These are phyloP conservation scores for Dioctria rufipes DNA, from an alignment of 2,888 invertebrate species.

Conservation along the genomic window DNA sequence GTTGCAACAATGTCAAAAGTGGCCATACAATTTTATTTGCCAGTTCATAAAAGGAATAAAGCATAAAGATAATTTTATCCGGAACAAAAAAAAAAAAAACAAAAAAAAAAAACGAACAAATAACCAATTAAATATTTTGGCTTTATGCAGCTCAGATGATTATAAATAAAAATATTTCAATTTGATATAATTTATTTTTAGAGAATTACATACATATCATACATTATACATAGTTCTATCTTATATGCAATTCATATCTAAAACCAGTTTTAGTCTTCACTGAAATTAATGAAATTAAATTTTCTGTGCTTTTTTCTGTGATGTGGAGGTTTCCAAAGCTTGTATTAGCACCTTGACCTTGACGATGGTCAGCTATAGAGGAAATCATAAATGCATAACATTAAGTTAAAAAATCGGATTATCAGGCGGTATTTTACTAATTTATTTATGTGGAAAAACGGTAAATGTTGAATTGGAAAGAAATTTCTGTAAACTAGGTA, in stretches of 20 bases:
- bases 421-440: not conserved
- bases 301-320: not conserved
- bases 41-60: too few relatives aligned
- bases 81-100: too few relatives aligned
- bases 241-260: not conserved
- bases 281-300: not conserved
- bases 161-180: too few relatives aligned
- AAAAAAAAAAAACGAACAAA: too few relatives aligned
- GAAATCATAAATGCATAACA: slow-evolving; percentile 1
- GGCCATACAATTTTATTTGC: too few relatives aligned
- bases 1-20: too few relatives aligned
- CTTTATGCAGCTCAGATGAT: too few relatives aligned
- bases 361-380: not conserved
- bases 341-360: not conserved
- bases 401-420: not conserved
- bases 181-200: too few relatives aligned
- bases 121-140: too few relatives aligned
- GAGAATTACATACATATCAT: not conserved
- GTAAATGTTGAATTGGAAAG: not conserved
- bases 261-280: not conserved
- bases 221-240: not conserved
- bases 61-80: too few relatives aligned
- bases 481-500: too few relatives aligned
- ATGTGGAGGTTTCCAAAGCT: not conserved
- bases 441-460: not conserved